These are phyloP conservation scores for Cochlearius cochlearius DNA, from an alignment of 2,113 vertebrate species.

Conservation along the genomic window DNA sequence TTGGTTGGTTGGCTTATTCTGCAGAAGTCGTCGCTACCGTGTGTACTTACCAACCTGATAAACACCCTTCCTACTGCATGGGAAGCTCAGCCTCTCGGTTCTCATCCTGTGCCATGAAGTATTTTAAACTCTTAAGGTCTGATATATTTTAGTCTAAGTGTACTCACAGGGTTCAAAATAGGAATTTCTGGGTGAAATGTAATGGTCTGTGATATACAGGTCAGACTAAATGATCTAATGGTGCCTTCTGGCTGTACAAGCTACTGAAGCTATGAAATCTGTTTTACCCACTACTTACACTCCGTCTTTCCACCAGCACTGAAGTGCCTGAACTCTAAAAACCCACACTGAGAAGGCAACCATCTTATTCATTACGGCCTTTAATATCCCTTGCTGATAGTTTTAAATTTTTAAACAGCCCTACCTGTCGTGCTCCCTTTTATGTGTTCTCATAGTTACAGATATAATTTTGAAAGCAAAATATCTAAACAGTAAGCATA, in stretches of 20 bases:
- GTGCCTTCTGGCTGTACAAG: conserved; percentile 49
- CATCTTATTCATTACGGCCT: conserved; percentile 60
- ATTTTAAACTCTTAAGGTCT: background rate
- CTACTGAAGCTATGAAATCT: conserved; percentile 15
- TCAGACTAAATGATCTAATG: conserved; percentile 39
- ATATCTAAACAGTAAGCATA: conserved; percentile 90
- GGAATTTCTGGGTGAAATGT: conserved; percentile 15
- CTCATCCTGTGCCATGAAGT: background rate
- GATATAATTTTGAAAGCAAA: conserved; percentile 84
- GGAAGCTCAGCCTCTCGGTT: background rate
- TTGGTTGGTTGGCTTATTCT: background rate
- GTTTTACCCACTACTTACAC: background rate
- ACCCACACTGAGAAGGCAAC: conserved; percentile 55
- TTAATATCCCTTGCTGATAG: conserved; percentile 70
- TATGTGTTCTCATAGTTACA: conserved; percentile 69
- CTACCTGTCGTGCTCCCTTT: conserved; percentile 66
- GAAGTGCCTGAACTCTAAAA: conserved; percentile 46
- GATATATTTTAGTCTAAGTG: background rate
- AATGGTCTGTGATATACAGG: conserved; percentile 53
- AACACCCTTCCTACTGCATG: background rate
- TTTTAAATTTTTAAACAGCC: conserved; percentile 78
- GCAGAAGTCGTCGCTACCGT: background rate
- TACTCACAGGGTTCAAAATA: background rate
- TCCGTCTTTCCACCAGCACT: background rate
- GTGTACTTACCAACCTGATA: background rate